Conservation (phyloP, 2,888 invertebrate genomes). For the Diabrotica balteata region DNA sequence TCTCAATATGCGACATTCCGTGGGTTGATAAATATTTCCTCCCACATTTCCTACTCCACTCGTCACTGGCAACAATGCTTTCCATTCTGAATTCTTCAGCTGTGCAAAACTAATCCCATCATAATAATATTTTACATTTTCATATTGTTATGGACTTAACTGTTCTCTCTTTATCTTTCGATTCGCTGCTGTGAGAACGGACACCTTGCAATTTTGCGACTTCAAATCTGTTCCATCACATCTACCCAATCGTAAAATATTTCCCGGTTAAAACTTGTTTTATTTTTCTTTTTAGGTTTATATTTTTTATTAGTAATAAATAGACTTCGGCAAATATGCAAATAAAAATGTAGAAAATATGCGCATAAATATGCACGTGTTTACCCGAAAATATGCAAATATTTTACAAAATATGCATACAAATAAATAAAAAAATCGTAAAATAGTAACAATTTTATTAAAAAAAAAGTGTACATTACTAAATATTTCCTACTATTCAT, state of each 20-base stretch:
- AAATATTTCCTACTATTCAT: no score
- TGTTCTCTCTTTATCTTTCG: constrained; percentile 34
- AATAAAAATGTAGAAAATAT: no score
- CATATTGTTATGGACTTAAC: constrained; percentile 60
- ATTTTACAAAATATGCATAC: no score
- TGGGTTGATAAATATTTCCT: constrained; percentile 30
- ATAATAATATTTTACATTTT: constrained; percentile 64
- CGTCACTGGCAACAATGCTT: constrained; percentile 25
- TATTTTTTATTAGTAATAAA: no score
- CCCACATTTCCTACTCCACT: constrained; percentile 30
- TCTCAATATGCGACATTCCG: neutral
- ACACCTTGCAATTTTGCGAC: constrained; percentile 30
- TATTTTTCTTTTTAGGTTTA: no score
- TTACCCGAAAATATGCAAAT: no score
- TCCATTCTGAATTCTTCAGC: constrained; percentile 69
- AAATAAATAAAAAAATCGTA: no score
- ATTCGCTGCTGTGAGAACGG: constrained; percentile 39
- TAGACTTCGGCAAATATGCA: no score
- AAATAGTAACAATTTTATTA: no score
- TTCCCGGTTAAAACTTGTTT: neutral
- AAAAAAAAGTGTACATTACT: no score
- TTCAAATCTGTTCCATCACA: constrained; percentile 30
- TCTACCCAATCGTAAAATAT: constrained; percentile 4
- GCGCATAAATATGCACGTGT: no score
- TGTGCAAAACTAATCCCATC: constrained; percentile 76